Evolutionary conservation across 2,888 invertebrate species (phyloP).

Genomic region (Syritta pipiens): DNA sequence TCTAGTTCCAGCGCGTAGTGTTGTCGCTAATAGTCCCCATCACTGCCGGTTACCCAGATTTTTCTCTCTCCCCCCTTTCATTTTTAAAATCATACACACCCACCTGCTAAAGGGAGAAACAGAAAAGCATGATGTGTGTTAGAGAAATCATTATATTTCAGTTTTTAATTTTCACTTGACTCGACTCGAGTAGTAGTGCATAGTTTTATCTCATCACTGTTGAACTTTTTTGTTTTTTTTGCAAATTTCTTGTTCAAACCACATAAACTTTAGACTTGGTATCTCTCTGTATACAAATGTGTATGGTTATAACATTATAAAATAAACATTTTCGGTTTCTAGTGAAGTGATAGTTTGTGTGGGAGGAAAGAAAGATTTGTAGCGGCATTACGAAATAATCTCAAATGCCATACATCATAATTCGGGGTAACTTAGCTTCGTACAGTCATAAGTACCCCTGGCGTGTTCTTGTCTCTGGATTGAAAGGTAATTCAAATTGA

Average conservation of each 20-base stretch:
- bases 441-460: constrained; percentile 93
- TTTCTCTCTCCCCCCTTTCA: constrained; percentile 4
- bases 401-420: constrained; percentile 93
- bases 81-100: constrained; percentile 68
- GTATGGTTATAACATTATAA: constrained; percentile 23
- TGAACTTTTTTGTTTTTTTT: constrained; percentile 12
- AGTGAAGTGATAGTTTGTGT: constrained; percentile 37
- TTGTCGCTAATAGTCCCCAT: constrained; percentile 14
- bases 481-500: constrained; percentile 84
- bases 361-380: constrained; percentile 55
- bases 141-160: constrained; percentile 51
- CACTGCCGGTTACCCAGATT: constrained; percentile 6
- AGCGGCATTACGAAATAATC: constrained; percentile 69
- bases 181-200: constrained; percentile 24
- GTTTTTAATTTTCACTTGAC: constrained; percentile 55
- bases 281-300: constrained; percentile 1
- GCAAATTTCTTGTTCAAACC: constrained; percentile 7
- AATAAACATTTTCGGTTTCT: constrained; percentile 49
- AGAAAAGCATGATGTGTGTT: constrained; percentile 52
- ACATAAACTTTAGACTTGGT: constrained; percentile 1
- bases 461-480: constrained; percentile 91
- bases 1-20: constrained; percentile 24
- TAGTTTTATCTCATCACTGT: constrained; percentile 18
- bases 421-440: constrained; percentile 92
- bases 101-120: constrained; percentile 63